Evolutionary conservation across 2,888 invertebrate species (phyloP), one percentile per base, ranked within the genome.

Genomic region (Hypena proboscidalis): DNA sequence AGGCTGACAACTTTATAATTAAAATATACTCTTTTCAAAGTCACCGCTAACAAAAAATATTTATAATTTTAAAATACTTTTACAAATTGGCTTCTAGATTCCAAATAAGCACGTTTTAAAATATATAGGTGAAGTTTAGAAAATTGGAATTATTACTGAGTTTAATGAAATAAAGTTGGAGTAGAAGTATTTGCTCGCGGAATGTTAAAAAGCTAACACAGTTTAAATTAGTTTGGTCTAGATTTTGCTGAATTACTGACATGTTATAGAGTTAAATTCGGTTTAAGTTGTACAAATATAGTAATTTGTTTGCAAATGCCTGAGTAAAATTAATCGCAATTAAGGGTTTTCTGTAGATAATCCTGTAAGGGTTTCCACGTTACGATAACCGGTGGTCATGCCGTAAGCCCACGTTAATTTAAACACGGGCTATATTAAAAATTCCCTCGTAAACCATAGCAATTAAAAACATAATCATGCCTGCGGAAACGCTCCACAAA

Each of bases 121-220:
- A n/a, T n/a, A n/a, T n/a, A n/a, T n/a, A n/a, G n/a, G n/a, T n/a
- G n/a, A n/a, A n/a, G n/a, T n/a, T 23, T 8, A 34, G 23, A 20
- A 41, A 23, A 14, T 25, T 33, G 27, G 38, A 22, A 39, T 30
- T 10, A 36, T 13, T 4, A n/a, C n/a, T n/a, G n/a, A 22, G 8
- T 8, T 17, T 34, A 21, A 42, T 46, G 32, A 39, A 38, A 33
- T 34, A 11, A 46, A 46, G 43, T 48, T 36, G 26, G 27, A 20
- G 21, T 33, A 31, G 14, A 19, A 31, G 27, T 13, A 23, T n/a
- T 15, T 38, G 9, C 4, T 52, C 9, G 29, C 14, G 34, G 36
- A 48, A 60, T 60, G 47, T 44, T 48, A 56, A 64, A 47, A 43
- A 53, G 35, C 17, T 21, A 8, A 31, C 30, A 39, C 39, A 33